Evolutionary conservation across 1,140 invertebrate species (phyloP).

Genomic region (Ceratitis capitata): DNA sequence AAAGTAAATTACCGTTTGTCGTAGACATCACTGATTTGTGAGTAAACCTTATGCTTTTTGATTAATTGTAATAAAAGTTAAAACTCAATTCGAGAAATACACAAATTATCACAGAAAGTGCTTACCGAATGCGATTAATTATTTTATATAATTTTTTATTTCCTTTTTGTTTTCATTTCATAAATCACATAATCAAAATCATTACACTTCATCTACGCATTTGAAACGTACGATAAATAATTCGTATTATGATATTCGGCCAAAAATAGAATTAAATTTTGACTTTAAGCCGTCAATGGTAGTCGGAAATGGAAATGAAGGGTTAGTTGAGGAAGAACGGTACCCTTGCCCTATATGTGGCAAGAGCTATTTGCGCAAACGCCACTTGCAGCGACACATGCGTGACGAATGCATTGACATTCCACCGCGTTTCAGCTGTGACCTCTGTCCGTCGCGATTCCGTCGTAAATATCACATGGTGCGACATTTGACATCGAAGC

Average conservation of each 20-base stretch:
- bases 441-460: constrained; percentile 71
- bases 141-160: constrained; percentile 47
- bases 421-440: constrained; percentile 74
- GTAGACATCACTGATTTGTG: constrained; percentile 14
- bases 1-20: neutral
- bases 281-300: constrained; percentile 38
- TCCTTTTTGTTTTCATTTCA: constrained; percentile 65
- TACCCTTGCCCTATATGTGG: constrained; percentile 72
- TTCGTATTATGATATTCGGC: neutral
- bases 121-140: constrained; percentile 49
- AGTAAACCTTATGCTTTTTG: constrained; percentile 14
- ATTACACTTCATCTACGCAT: constrained; percentile 23
- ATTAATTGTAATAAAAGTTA: constrained; percentile 35
- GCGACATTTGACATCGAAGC: constrained; percentile 68
- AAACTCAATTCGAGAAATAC: neutral
- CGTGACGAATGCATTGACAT: constrained; percentile 75
- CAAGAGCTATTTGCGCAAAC: constrained; percentile 74
- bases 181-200: constrained; percentile 37
- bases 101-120: neutral
- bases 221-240: constrained; percentile 12
- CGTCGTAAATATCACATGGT: constrained; percentile 72
- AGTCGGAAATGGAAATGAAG: neutral
- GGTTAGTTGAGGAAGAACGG: constrained; percentile 54
- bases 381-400: constrained; percentile 73
- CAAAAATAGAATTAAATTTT: constrained; percentile 39